phyloP scores from a whole-genome alignment of 2,888 invertebrate species.

The Cacoxenus indagator region DNA sequence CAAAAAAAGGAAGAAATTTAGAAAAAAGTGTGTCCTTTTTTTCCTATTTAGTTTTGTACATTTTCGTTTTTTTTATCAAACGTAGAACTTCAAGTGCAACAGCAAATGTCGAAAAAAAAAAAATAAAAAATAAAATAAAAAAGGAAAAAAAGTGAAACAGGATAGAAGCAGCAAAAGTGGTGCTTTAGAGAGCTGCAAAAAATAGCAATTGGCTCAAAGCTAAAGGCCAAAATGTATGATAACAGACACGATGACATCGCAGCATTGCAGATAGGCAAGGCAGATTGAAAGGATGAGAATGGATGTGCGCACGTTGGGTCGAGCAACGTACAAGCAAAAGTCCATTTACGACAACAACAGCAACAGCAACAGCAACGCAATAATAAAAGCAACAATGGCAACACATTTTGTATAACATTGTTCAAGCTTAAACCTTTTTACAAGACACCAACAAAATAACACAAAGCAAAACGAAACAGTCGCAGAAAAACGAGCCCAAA shows the following conservation, averaged over 20 bases:
- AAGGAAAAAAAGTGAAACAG: too few relatives aligned
- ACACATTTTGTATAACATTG: neutral
- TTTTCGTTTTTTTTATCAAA: neutral
- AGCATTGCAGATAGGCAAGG: neutral
- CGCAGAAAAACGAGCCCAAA: neutral
- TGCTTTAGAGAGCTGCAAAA: neutral
- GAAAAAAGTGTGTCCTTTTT: neutral
- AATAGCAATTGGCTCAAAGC: slow-evolving; percentile 24
- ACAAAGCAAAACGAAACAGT: neutral
- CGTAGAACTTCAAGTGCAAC: too few relatives aligned
- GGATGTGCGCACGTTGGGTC: too few relatives aligned
- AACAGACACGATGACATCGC: neutral
- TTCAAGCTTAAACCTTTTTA: neutral
- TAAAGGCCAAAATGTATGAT: slow-evolving; percentile 30
- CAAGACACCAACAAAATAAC: neutral
- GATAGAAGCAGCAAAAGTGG: neutral
- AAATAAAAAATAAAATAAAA: too few relatives aligned
- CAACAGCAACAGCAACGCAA: neutral
- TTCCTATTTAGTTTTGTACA: neutral
- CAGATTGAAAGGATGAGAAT: neutral
- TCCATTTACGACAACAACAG: neutral
- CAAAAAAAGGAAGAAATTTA: neutral
- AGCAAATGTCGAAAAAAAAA: too few relatives aligned
- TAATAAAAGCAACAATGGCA: neutral
- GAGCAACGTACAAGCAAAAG: too few relatives aligned